Evolutionary conservation across 2,888 invertebrate genomes (phyloP), one percentile per base, ranked within the genome.

Genomic region (Dicycla oo): DNA sequence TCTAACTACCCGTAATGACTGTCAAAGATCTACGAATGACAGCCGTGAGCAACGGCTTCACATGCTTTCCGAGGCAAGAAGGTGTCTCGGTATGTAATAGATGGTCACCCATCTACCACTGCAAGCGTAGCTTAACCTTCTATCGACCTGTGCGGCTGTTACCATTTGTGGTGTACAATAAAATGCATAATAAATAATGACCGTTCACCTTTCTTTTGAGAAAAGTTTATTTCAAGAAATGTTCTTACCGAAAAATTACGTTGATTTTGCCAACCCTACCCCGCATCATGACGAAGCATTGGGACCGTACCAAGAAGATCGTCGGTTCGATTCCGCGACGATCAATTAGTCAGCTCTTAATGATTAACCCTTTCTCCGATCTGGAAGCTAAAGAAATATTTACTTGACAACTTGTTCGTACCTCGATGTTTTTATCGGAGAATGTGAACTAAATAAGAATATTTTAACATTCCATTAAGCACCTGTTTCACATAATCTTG

Each of bases 261-360:
- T 15, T 15, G 0, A 4, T 47, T 8, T 0, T 49, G 78, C 10
- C 86, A 89, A 71, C 90, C 90, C 88, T 91, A 77, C 45, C 72
- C 34, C 43, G 63, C 83, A 85, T 72, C 83, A 86, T 83, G 85
- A 83, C 73, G 63, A 58, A 68, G 81, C 82, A 70, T 67, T 79
- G 83, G 77, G 78, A 82, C 81, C 80, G 78, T 83, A 87, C 82
- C 87, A 87, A 88, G 89, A 87, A 88, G 87, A 81, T 86, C 79
- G 78, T 81, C 78, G 84, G 82, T 85, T 87, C 80, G 79, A 82
- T 83, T 75, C 85, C 85, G 81, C 75, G 79, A 81, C 82, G 86
- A 88, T 86, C 90, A 91, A 91, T 90, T 90, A 91, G 87, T 84
- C 80, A 73, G 75, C 64, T 71, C 81, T 85, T 83, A 85, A 84